Evolutionary conservation across 2,888 invertebrate species (phyloP).

Genomic region (Drosophila setosimentum): DNA sequence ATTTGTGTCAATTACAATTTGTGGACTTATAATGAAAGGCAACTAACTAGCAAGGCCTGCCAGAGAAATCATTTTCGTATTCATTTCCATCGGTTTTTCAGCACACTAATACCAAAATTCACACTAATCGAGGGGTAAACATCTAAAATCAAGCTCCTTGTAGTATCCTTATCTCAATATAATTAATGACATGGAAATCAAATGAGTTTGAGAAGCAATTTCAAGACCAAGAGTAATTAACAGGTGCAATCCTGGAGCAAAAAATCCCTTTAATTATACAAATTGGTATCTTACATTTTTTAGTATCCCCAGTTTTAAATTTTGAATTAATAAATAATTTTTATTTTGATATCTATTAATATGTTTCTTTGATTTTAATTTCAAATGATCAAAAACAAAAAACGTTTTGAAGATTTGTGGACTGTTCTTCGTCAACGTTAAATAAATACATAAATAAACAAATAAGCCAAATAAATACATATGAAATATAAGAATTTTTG

Average conservation of each 20-base stretch:
- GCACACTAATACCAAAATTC: neutral
- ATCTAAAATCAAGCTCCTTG: neutral
- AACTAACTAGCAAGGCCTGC: neutral
- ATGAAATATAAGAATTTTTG: neutral
- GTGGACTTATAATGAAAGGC: neutral
- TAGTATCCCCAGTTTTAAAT: neutral
- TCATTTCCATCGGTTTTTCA: neutral
- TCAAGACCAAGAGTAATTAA: neutral
- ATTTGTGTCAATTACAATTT: neutral
- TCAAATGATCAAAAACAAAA: rapidly evolving
- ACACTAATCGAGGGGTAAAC: neutral
- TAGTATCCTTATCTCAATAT: neutral
- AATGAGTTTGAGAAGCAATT: neutral
- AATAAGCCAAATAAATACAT: neutral
- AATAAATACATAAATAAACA: neutral
- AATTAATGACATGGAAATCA: neutral
- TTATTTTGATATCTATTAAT: neutral
- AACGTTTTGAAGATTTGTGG: too few relatives aligned
- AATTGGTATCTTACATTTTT: neutral
- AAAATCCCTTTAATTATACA: neutral
- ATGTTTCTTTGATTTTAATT: neutral
- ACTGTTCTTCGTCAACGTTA: neutral
- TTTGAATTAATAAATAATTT: neutral
- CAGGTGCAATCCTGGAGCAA: neutral
- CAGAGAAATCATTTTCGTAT: neutral